Conservation (phyloP, 2,797 vertebrate genomes). For the Coilia nasus region DNA sequence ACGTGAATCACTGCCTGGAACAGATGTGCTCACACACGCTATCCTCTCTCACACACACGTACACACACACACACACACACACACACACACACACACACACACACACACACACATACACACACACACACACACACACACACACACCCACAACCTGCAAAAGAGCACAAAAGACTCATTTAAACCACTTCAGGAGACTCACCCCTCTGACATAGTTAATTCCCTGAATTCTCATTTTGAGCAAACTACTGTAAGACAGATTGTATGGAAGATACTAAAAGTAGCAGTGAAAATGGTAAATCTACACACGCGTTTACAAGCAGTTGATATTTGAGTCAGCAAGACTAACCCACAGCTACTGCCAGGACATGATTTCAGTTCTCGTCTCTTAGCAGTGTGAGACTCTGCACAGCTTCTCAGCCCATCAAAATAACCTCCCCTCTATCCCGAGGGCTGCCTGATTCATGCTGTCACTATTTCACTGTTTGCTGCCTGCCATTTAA, state of each 20-base stretch:
- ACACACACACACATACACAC: not conserved
- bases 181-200: not conserved
- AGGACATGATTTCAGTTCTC: not conserved
- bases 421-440: constrained; percentile 25
- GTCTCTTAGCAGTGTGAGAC: not conserved
- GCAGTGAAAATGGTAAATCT: not conserved
- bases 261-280: not conserved
- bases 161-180: constrained; percentile 23
- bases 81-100: constrained; percentile 38
- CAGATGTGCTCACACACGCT: constrained; percentile 60
- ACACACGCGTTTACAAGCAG: not conserved
- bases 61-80: constrained; percentile 28
- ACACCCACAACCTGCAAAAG: constrained; percentile 25
- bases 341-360: no score
- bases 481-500: not conserved
- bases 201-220: not conserved
- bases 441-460: constrained; percentile 45
- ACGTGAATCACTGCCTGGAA: constrained; percentile 54
- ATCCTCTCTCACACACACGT: constrained; percentile 32
- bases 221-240: not conserved
- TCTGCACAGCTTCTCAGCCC: not conserved
- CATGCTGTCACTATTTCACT: constrained; percentile 30
- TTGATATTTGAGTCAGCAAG: not conserved
- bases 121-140: constrained; percentile 28
- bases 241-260: not conserved